A percentile compares a stretch with the other conserved stretches of the same genome.
phyloP scores from a whole-genome alignment of 2,888 invertebrate species.

The Drosophila nigricruria region DNA sequence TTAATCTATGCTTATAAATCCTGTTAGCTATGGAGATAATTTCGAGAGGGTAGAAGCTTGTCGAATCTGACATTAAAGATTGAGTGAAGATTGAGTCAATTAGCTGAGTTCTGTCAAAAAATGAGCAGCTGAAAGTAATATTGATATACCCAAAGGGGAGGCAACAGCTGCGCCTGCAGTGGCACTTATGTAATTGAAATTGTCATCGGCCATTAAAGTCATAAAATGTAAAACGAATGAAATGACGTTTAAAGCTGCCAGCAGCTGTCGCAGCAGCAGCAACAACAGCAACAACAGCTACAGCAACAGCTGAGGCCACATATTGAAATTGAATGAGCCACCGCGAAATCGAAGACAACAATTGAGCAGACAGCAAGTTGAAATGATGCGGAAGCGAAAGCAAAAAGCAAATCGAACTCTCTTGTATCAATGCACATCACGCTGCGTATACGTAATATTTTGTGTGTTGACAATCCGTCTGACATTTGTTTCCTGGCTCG shows the following conservation, averaged over 20 bases:
- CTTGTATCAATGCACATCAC: constrained; percentile 41
- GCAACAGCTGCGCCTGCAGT: not conserved
- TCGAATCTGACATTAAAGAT: not conserved
- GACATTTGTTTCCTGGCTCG: constrained; percentile 62
- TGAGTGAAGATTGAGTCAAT: constrained; percentile 4
- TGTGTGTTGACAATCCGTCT: constrained; percentile 49
- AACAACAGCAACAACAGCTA: constrained; percentile 18
- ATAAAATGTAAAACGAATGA: constrained; percentile 50
- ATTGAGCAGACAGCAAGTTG: constrained; percentile 46
- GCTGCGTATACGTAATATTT: constrained; percentile 72
- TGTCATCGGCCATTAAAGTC: constrained; percentile 47
- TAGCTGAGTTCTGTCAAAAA: not conserved
- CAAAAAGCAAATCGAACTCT: constrained; percentile 31
- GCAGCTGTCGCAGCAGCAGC: constrained; percentile 18
- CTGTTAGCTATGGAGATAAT: not conserved
- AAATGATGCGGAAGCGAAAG: constrained; percentile 56
- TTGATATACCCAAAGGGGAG: not conserved
- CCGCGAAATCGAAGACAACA: constrained; percentile 54
- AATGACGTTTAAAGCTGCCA: constrained; percentile 41
- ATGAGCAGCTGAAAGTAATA: not conserved
- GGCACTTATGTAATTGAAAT: constrained; percentile 51
- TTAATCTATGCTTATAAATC: not conserved
- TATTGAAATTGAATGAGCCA: constrained; percentile 51
- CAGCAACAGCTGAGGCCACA: constrained; percentile 20
- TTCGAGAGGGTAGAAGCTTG: not conserved